Percentiles rank a stretch among this genome's conserved stretches.
Evolutionary conservation across 2,797 vertebrate genomes (phyloP).

Genomic region (Esox lucius): DNA sequence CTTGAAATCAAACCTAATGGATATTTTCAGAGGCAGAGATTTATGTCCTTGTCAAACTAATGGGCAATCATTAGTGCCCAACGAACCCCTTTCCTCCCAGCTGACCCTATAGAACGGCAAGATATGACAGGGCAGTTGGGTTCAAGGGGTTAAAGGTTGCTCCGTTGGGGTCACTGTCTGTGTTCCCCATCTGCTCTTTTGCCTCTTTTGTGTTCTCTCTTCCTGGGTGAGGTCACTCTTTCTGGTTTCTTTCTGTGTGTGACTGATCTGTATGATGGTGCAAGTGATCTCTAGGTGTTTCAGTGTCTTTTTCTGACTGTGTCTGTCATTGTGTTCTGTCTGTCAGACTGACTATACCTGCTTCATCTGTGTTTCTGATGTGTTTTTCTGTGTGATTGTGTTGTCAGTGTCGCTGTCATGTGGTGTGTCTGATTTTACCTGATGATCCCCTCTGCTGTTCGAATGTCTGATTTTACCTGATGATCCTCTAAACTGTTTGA

Average conservation of each 20-base stretch:
- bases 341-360: not conserved
- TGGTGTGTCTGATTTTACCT: not conserved
- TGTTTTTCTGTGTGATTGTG: slow-evolving; percentile 6
- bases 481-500: too few relatives aligned
- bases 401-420: not conserved
- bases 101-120: slow-evolving; percentile 32
- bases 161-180: slow-evolving; percentile 38
- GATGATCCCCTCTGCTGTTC: too few relatives aligned
- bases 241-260: slow-evolving; percentile 16
- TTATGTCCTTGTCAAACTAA: not conserved
- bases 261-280: not conserved
- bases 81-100: not conserved
- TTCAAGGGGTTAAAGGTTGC: slow-evolving; percentile 37
- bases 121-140: slow-evolving; percentile 33
- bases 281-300: not conserved
- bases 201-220: slow-evolving; percentile 45
- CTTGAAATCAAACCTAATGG: not conserved
- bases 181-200: slow-evolving; percentile 52
- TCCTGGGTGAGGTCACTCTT: slow-evolving; percentile 32
- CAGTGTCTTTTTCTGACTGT: not conserved
- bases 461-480: too few relatives aligned
- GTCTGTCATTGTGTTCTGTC: not conserved
- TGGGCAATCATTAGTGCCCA: slow-evolving; percentile 24
- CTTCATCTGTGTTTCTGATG: not conserved
- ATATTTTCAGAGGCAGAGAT: not conserved